phyloP scores from a whole-genome alignment of 2,888 invertebrate genomes.

The Megastigmus dorsalis region DNA sequence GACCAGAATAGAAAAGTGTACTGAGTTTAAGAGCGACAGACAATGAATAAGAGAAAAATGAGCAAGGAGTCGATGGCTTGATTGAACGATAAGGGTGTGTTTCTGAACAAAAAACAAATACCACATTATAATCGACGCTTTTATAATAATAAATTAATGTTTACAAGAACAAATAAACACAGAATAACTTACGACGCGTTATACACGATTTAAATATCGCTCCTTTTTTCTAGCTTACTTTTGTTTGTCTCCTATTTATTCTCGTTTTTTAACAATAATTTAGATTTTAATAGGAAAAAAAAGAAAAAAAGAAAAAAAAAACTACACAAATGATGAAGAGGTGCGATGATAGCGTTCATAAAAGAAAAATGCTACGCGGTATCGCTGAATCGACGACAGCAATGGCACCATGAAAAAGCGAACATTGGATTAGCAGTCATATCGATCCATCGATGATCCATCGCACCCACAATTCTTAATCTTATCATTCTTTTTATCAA shows the following conservation, averaged over 20 bases:
- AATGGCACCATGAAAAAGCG: constrained; percentile 27
- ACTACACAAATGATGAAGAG: constrained; percentile 12
- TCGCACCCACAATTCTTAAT: constrained; percentile 14
- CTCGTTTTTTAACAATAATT: constrained; percentile 24
- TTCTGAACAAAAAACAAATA: constrained; percentile 14
- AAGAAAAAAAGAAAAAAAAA: no score
- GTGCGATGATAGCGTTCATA: constrained; percentile 12
- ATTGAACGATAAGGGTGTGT: constrained; percentile 4
- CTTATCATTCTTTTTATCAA: background rate
- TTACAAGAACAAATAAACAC: constrained; percentile 40
- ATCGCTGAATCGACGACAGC: background rate
- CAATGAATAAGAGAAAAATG: background rate
- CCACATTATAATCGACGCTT: constrained; percentile 21
- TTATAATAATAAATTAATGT: constrained; percentile 45
- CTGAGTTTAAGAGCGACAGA: constrained; percentile 3
- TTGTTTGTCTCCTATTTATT: constrained; percentile 16
- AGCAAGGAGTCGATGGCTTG: constrained; percentile 5
- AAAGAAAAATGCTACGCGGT: background rate
- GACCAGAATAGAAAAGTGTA: background rate
- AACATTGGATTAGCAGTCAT: constrained; percentile 13
- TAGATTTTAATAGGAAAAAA: constrained; percentile 1
- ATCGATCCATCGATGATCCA: constrained; percentile 15
- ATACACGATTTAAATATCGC: constrained; percentile 11
- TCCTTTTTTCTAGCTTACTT: constrained; percentile 17
- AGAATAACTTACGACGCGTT: constrained; percentile 25